Evolutionary conservation across 2,113 vertebrate genomes (phyloP).

Genomic region (Triplophysa dalaica): DNA sequence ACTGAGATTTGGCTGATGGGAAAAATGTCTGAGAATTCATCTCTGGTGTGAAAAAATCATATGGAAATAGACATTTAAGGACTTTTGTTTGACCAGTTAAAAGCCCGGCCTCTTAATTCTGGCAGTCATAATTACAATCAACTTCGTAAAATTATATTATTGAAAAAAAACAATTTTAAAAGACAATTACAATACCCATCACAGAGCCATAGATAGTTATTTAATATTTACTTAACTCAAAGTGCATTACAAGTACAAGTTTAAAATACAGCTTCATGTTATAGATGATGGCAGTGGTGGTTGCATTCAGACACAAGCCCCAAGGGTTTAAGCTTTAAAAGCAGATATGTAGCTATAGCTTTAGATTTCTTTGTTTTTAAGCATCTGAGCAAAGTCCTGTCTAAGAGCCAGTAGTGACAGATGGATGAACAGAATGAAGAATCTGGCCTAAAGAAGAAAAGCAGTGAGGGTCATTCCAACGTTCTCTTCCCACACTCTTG

Average conservation of each 20-base stretch:
- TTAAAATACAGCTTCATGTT: neutral
- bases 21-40: neutral
- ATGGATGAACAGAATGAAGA: conserved; percentile 52
- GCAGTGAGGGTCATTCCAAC: conserved; percentile 23
- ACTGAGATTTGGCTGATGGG: too few species aligned
- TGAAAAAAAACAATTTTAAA: too few species aligned
- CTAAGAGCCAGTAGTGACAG: conserved; percentile 42
- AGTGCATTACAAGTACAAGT: neutral
- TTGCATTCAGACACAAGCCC: neutral
- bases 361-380: conserved; percentile 23
- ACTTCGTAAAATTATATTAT: too few species aligned
- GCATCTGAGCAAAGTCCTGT: neutral
- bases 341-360: conserved; percentile 4
- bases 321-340: neutral
- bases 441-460: conserved; percentile 1
- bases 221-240: too few species aligned
- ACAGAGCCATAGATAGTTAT: too few species aligned
- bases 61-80: neutral
- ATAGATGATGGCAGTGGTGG: neutral
- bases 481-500: conserved; percentile 23
- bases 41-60: neutral
- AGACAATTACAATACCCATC: too few species aligned
- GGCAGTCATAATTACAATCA: neutral
- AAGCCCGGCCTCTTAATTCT: neutral
- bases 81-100: neutral